Evolutionary conservation across 2,888 invertebrate genomes (phyloP).

Genomic region (Geophilus truncorum): DNA sequence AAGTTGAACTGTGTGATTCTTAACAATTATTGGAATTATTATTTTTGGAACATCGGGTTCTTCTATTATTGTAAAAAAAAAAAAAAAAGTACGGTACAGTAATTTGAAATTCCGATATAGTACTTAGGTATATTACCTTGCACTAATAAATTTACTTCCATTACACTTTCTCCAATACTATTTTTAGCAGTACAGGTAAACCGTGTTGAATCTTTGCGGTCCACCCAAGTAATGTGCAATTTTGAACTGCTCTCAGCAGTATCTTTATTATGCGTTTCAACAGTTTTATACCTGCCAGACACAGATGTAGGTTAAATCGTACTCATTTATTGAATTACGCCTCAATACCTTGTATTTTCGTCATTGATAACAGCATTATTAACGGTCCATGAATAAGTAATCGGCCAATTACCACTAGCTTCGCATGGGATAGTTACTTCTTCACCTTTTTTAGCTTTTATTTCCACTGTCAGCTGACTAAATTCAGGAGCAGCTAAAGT

Average conservation of each 20-base stretch:
- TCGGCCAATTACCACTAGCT: not conserved
- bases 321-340: not conserved
- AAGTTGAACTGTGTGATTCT: conserved; percentile 63
- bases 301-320: not conserved
- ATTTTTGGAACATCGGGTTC: not conserved
- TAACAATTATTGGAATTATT: not conserved
- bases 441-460: not conserved
- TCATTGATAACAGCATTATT: not conserved
- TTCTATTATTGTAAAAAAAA: not conserved
- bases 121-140: conserved; percentile 31
- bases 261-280: conserved; percentile 29
- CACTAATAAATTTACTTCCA: conserved; percentile 30
- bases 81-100: not conserved
- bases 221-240: conserved; percentile 28
- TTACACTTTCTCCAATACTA: conserved; percentile 32
- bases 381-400: not conserved
- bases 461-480: not conserved
- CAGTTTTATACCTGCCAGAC: not conserved
- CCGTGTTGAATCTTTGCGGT: conserved; percentile 34
- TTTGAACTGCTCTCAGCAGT: conserved; percentile 32
- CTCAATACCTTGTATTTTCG: not conserved
- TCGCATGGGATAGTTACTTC: not conserved
- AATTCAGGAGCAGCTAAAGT: conserved; percentile 5
- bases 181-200: conserved; percentile 37
- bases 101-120: too few species aligned